These are phyloP conservation scores for Oxyscelio sp. DNA, from an alignment of 2,888 invertebrate species.

Conservation along the genomic window DNA sequence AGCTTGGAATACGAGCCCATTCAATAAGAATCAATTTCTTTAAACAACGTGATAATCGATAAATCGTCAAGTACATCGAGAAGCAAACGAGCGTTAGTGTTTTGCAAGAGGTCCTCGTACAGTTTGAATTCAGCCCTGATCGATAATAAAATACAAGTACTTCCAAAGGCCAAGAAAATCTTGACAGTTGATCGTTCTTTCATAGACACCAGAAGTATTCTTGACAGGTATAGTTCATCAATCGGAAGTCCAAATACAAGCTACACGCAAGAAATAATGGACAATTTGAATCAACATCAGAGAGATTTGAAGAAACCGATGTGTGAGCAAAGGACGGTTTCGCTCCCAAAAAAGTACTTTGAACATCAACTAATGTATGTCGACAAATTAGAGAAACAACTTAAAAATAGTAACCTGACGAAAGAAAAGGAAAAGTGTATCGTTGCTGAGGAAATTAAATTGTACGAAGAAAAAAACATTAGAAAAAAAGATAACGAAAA, in stretches of 20 bases:
- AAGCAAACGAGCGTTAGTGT: slow-evolving; percentile 71
- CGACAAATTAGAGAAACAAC: slow-evolving; percentile 82
- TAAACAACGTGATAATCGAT: slow-evolving; percentile 85
- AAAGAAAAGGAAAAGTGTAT: no score
- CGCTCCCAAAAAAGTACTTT: slow-evolving; percentile 82
- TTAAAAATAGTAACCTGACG: slow-evolving; percentile 82
- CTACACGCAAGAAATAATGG: slow-evolving; percentile 84
- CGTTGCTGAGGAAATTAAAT: slow-evolving; percentile 78
- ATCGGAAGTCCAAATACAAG: no score
- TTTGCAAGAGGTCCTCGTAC: slow-evolving; percentile 74
- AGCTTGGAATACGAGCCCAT: slow-evolving; percentile 76
- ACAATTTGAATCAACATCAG: slow-evolving; percentile 82
- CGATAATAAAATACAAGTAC: slow-evolving; percentile 81
- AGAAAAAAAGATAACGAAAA: no score
- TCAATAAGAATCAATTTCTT: slow-evolving; percentile 82
- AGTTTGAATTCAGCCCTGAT: slow-evolving; percentile 85
- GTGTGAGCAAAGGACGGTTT: slow-evolving; percentile 76
- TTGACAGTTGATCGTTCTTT: slow-evolving; percentile 85
- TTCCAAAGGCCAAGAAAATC: slow-evolving; percentile 78
- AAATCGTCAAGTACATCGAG: slow-evolving; percentile 77
- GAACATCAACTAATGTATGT: slow-evolving; percentile 83
- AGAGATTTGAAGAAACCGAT: slow-evolving; percentile 69
- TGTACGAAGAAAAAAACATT: slow-evolving; percentile 6
- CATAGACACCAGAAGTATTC: slow-evolving; percentile 86
- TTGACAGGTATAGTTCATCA: no score